Evolutionary conservation across 2,888 invertebrate genomes (phyloP), one percentile per base, ranked within the genome.

Genomic region (Cerceris ruficornis): DNA sequence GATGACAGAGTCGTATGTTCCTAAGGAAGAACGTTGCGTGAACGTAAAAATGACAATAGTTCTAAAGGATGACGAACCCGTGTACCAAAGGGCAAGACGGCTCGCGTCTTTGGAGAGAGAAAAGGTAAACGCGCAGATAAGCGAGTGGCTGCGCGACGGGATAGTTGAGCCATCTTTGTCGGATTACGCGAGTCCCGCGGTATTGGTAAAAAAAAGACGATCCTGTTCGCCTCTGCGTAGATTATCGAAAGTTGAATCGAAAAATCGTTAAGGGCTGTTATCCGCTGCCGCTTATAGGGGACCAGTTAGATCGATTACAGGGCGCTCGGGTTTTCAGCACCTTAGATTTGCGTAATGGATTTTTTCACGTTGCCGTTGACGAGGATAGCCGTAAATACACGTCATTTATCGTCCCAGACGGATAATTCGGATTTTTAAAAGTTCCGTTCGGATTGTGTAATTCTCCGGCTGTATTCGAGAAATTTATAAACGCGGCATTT

Each of bases 401-500:
- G n/a, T n/a, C n/a, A n/a, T n/a, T n/a, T n/a, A n/a, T n/a, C n/a
- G n/a, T n/a, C n/a, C n/a, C n/a, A n/a, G n/a, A n/a, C n/a, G n/a
- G n/a, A n/a, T n/a, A n/a, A n/a, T n/a, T n/a, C n/a, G n/a, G n/a
- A n/a, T n/a, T n/a, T n/a, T n/a, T n/a, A n/a, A n/a, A n/a, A n/a
- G n/a, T n/a, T n/a, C n/a, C n/a, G n/a, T n/a, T n/a, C n/a, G n/a
- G n/a, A n/a, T n/a, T n/a, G n/a, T n/a, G n/a, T n/a, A n/a, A n/a
- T n/a, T n/a, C n/a, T n/a, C n/a, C n/a, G n/a, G 28, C 28, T 28
- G 28, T 28, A 28, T 28, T 28, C 79, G 77, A 0, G 17, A 62
- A 61, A 50, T 77, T 71, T 17, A 64, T 83, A 5, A 70, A 76
- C 17, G 58, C 43, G 0, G 71, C 74, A 17, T 75, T 67, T 49